phyloP scores from a whole-genome alignment of 1,140 invertebrate species.

The Drosophila truncata region DNA sequence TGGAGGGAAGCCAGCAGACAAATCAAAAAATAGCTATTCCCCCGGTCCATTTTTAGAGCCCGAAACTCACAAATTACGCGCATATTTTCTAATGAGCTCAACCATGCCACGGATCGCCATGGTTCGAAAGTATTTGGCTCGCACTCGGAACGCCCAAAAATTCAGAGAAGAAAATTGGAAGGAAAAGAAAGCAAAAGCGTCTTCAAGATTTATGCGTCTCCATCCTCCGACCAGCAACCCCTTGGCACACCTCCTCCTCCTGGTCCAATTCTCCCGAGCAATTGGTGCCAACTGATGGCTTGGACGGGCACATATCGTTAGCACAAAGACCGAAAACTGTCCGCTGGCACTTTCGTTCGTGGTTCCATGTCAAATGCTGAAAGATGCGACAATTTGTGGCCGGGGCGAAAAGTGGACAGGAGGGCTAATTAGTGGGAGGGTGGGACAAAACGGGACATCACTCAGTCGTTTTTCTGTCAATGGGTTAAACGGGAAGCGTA shows the following conservation, averaged over 20 bases:
- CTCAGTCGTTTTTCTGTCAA: slow-evolving; percentile 42
- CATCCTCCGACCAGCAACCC: slow-evolving; percentile 24
- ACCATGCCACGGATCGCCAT: slow-evolving; percentile 67
- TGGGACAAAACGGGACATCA: background rate
- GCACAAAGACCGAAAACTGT: slow-evolving; percentile 64
- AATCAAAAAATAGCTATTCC: slow-evolving; percentile 62
- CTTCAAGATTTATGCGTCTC: slow-evolving; percentile 56
- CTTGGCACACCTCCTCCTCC: background rate
- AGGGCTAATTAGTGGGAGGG: slow-evolving; percentile 68
- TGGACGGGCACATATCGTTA: slow-evolving; percentile 67
- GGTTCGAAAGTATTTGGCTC: slow-evolving; percentile 65
- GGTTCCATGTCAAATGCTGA: slow-evolving; percentile 69
- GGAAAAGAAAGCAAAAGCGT: slow-evolving; percentile 14
- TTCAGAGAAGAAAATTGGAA: slow-evolving; percentile 15
- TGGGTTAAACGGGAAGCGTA: slow-evolving; percentile 50
- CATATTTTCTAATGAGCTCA: slow-evolving; percentile 84
- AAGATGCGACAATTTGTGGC: slow-evolving; percentile 74
- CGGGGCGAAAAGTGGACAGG: slow-evolving; percentile 33
- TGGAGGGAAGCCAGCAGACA: slow-evolving; percentile 45
- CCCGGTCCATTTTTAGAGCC: slow-evolving; percentile 26
- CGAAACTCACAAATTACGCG: slow-evolving; percentile 75
- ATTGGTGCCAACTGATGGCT: slow-evolving; percentile 66
- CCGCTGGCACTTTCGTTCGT: slow-evolving; percentile 45
- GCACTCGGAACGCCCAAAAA: slow-evolving; percentile 40
- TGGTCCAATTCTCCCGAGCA: slow-evolving; percentile 9